Conservation (phyloP, 1,140 invertebrate species). For the Aethina tumida region DNA sequence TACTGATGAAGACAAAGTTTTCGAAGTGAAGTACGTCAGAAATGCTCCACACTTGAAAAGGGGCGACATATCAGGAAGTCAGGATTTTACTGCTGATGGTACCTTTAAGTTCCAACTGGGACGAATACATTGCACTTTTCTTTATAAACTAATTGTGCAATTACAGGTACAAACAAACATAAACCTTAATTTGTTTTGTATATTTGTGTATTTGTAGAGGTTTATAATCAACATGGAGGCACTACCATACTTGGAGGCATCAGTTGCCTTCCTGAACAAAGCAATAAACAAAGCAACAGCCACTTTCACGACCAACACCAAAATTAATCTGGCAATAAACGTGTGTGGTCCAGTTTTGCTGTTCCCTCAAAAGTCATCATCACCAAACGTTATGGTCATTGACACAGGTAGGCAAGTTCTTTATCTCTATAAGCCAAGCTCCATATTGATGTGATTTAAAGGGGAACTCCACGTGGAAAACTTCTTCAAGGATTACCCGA, state of each 20-base stretch:
- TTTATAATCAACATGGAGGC: constrained; percentile 29
- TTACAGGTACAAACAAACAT: constrained; percentile 42
- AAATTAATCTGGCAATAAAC: constrained; percentile 60
- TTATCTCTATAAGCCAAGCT: constrained; percentile 7
- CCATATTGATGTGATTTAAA: constrained; percentile 22
- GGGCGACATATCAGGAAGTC: constrained; percentile 24
- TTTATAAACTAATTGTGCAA: constrained; percentile 63
- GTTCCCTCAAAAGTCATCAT: constrained; percentile 69
- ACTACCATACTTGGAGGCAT: constrained; percentile 19
- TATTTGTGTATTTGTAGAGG: constrained; percentile 18
- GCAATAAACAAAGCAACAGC: constrained; percentile 44
- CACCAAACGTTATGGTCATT: constrained; percentile 67
- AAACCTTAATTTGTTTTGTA: neutral
- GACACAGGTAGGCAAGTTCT: constrained; percentile 50
- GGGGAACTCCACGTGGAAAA: constrained; percentile 69
- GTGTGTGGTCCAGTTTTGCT: constrained; percentile 65
- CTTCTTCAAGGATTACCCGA: constrained; percentile 59
- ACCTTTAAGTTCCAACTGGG: constrained; percentile 61
- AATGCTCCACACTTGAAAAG: constrained; percentile 48
- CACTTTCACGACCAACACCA: constrained; percentile 47
- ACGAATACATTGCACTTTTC: constrained; percentile 56
- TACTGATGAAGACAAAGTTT: constrained; percentile 66
- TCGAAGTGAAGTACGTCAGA: constrained; percentile 66
- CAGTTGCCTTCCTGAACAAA: constrained; percentile 41
- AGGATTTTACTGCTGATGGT: constrained; percentile 53